Conservation (phyloP, 1,140 invertebrate species). For the Samia ricini region DNA sequence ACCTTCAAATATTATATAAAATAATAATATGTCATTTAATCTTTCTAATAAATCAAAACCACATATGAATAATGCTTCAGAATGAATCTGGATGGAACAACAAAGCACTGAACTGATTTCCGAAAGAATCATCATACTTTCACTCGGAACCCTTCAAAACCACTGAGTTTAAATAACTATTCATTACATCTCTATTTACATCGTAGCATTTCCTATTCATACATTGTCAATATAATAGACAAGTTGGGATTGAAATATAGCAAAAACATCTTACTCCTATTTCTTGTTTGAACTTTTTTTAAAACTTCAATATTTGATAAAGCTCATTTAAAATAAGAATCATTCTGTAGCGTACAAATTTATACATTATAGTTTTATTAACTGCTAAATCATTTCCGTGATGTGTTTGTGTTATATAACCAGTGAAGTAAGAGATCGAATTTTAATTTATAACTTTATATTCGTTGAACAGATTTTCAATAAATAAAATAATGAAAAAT, state of each 20-base stretch:
- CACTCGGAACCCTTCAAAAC: constrained; percentile 59
- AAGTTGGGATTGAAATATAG: background rate
- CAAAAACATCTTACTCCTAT: background rate
- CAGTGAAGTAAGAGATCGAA: no score
- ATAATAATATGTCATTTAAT: background rate
- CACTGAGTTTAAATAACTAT: constrained; percentile 19
- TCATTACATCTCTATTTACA: background rate
- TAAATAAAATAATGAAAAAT: no score
- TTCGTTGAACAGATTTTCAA: no score
- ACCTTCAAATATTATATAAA: background rate
- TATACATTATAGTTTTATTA: background rate
- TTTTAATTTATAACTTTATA: no score
- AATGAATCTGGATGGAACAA: constrained; percentile 60
- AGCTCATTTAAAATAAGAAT: background rate
- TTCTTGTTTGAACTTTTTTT: background rate
- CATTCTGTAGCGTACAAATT: background rate
- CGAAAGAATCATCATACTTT: constrained; percentile 62
- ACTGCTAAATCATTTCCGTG: no score
- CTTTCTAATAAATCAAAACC: constrained; percentile 52
- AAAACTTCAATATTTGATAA: background rate
- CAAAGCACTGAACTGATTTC: constrained; percentile 50
- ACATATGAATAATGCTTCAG: constrained; percentile 56
- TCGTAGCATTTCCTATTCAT: background rate
- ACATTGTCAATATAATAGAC: background rate
- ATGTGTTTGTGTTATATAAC: no score